phyloP scores from a whole-genome alignment of 2,113 vertebrate species.

The Atlantisia rogersi region DNA sequence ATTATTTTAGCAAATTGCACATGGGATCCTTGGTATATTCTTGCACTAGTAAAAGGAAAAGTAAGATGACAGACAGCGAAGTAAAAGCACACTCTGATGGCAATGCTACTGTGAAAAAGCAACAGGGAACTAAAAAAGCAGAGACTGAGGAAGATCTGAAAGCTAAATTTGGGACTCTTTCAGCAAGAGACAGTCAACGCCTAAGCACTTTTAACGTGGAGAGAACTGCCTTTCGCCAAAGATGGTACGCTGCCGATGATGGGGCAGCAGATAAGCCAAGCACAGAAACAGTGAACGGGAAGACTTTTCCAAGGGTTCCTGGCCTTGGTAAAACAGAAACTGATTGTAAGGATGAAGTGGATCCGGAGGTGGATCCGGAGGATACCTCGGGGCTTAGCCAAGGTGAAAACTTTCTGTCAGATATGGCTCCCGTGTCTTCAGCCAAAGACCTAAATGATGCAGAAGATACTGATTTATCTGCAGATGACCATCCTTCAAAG shows the following conservation, averaged over 20 bases:
- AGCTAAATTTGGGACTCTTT: slow-evolving; percentile 86
- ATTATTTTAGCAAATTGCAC: slow-evolving; percentile 95
- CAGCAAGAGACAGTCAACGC: slow-evolving; percentile 86
- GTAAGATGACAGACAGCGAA: slow-evolving; percentile 81
- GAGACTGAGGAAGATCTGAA: slow-evolving; percentile 83
- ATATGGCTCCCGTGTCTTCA: slow-evolving; percentile 78
- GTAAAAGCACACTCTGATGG: slow-evolving; percentile 75
- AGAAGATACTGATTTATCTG: slow-evolving; percentile 72
- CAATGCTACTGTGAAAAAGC: slow-evolving; percentile 78
- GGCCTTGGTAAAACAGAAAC: slow-evolving; percentile 78
- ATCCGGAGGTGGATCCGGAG: slow-evolving; percentile 74
- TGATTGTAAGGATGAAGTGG: slow-evolving; percentile 79
- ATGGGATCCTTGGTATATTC: slow-evolving; percentile 88
- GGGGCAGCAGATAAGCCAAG: slow-evolving; percentile 82
- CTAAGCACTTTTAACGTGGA: slow-evolving; percentile 90
- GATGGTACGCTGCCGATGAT: slow-evolving; percentile 84
- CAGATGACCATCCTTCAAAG: slow-evolving; percentile 83
- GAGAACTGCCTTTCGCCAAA: slow-evolving; percentile 90
- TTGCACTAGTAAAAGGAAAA: slow-evolving; percentile 87
- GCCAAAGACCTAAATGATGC: slow-evolving; percentile 80
- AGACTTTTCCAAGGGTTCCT: slow-evolving; percentile 78
- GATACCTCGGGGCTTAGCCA: slow-evolving; percentile 74
- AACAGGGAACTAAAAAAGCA: slow-evolving; percentile 73
- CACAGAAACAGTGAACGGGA: slow-evolving; percentile 77
- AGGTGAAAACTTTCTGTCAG: slow-evolving; percentile 82